Conservation (phyloP, 2,888 invertebrate genomes). For the Drosophila limbata region DNA sequence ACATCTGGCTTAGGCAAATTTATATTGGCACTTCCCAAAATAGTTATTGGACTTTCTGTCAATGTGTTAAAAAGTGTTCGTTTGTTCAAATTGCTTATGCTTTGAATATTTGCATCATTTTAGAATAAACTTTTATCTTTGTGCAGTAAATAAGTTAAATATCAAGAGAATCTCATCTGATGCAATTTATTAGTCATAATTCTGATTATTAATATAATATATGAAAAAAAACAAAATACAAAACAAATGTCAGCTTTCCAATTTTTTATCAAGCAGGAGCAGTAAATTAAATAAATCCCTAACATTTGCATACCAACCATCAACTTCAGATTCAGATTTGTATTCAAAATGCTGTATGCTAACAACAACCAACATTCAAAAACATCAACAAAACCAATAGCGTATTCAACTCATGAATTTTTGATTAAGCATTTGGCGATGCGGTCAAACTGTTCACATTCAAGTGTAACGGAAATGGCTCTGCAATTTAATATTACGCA, state of each 20-base stretch:
- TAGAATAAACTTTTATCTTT: background rate
- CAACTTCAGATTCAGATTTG: conserved; percentile 26
- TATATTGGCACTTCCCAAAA: conserved; percentile 35
- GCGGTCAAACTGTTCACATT: conserved; percentile 51
- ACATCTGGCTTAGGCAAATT: conserved; percentile 11
- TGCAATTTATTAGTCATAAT: too few species aligned
- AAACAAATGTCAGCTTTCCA: too few species aligned
- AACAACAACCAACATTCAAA: conserved; percentile 16
- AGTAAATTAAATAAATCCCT: conserved; percentile 54
- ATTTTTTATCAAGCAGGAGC: too few species aligned
- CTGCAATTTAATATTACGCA: conserved; percentile 74
- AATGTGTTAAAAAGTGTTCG: conserved; percentile 3
- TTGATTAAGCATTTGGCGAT: conserved; percentile 76
- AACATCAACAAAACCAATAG: conserved; percentile 16
- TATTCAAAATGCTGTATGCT: conserved; percentile 31
- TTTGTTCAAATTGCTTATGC: background rate
- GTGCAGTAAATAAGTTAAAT: background rate
- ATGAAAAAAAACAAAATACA: too few species aligned
- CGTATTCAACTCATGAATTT: conserved; percentile 74
- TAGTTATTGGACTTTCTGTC: conserved; percentile 22
- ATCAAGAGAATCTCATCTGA: background rate
- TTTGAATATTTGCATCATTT: background rate
- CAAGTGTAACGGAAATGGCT: conserved; percentile 61
- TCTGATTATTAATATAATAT: too few species aligned
- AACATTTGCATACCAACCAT: conserved; percentile 51